Evolutionary conservation across 2,888 invertebrate genomes (phyloP).

Genomic region (Pristionchus exspectatus): DNA sequence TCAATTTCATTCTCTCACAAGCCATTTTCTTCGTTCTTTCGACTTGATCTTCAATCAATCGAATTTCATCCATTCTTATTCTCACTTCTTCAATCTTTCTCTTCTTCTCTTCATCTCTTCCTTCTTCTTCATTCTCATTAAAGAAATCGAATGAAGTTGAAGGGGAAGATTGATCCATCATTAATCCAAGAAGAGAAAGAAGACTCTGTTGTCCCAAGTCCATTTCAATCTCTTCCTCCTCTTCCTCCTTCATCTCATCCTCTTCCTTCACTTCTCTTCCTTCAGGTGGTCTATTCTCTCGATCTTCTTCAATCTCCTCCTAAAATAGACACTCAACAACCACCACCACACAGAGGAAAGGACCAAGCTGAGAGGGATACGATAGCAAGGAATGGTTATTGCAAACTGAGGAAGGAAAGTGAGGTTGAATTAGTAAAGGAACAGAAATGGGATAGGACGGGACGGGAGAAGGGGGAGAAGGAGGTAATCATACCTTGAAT

Average conservation of each 20-base stretch:
- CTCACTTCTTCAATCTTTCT: slow-evolving; percentile 21
- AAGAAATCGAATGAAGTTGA: background rate
- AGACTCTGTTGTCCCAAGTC: background rate
- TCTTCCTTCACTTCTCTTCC: background rate
- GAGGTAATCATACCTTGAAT: slow-evolving; percentile 57
- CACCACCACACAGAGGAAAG: slow-evolving; percentile 14
- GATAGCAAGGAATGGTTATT: background rate
- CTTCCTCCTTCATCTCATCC: slow-evolving; percentile 10
- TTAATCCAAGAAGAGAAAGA: background rate
- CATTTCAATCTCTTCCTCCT: background rate
- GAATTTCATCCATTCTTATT: slow-evolving; percentile 52
- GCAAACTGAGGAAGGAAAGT: background rate
- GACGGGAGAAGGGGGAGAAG: background rate
- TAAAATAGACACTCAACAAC: slow-evolving; percentile 48
- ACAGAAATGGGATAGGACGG: background rate
- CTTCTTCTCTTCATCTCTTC: slow-evolving; percentile 26
- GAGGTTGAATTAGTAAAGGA: background rate
- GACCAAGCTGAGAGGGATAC: background rate
- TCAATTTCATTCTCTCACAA: slow-evolving; percentile 51
- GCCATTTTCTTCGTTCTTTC: slow-evolving; percentile 51
- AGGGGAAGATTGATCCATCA: background rate
- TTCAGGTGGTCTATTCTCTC: slow-evolving; percentile 31
- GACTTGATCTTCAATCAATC: slow-evolving; percentile 45
- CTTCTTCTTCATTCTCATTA: background rate
- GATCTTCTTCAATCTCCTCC: slow-evolving; percentile 31